These are phyloP conservation scores for Oreochromis spilurus DNA, from an alignment of 2,113 vertebrate species.

Conservation along the genomic window DNA sequence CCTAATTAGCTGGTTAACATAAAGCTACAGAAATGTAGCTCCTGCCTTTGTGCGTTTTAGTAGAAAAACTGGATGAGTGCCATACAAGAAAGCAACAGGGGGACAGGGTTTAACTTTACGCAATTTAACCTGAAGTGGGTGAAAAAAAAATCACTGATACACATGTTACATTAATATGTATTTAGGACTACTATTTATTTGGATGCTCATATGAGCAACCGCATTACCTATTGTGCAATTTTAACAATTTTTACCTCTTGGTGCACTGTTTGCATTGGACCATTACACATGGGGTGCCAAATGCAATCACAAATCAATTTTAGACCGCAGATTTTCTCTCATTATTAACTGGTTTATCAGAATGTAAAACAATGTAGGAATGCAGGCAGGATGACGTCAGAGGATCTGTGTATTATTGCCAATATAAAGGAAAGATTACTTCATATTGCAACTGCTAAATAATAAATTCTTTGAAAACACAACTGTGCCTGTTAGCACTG, in stretches of 20 bases:
- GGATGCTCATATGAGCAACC: not conserved
- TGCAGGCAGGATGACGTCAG: slow-evolving; percentile 41
- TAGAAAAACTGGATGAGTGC: not conserved
- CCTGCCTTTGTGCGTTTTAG: not conserved
- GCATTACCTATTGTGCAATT: slow-evolving; percentile 19
- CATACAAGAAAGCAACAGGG: not conserved
- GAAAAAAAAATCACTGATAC: not conserved
- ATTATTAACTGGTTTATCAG: not conserved
- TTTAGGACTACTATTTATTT: slow-evolving; percentile 11
- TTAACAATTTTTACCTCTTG: slow-evolving; percentile 7
- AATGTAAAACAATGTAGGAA: not conserved
- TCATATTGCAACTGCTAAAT: slow-evolving; percentile 34
- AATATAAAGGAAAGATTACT: slow-evolving; percentile 1
- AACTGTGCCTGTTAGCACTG: not conserved
- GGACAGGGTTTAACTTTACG: not conserved
- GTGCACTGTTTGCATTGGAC: slow-evolving; percentile 18
- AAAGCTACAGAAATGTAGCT: not conserved
- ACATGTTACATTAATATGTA: not conserved
- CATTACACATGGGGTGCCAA: not conserved
- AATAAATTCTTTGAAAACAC: slow-evolving; percentile 50
- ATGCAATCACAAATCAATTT: slow-evolving; percentile 11
- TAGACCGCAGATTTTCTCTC: not conserved
- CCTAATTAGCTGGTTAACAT: not conserved
- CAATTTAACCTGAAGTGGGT: not conserved
- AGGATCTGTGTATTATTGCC: slow-evolving; percentile 24